Conservation (phyloP, 1,140 invertebrate species). For the Drosophila kanapiae region DNA sequence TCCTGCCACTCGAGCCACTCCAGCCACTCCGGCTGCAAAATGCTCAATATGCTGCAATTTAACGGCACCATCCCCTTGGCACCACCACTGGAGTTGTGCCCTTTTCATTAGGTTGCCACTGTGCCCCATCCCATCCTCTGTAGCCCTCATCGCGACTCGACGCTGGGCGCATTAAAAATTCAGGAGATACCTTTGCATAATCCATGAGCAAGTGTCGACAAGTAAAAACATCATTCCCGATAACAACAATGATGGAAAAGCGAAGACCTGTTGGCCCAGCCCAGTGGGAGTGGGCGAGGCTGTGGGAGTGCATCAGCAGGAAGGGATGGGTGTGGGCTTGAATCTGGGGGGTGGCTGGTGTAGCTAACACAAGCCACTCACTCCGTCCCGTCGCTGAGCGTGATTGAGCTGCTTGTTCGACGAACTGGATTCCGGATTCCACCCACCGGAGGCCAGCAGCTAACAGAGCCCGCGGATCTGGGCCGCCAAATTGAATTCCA, state of each 20-base stretch:
- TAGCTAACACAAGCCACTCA: constrained; percentile 44
- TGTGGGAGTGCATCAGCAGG: constrained; percentile 6
- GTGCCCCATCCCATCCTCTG: constrained; percentile 6
- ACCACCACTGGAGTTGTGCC: constrained; percentile 19
- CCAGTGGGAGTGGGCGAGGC: constrained; percentile 18
- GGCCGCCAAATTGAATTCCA: constrained; percentile 73
- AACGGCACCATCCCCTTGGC: constrained; percentile 29
- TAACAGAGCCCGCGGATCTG: constrained; percentile 38
- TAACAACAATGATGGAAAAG: constrained; percentile 60
- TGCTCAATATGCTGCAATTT: constrained; percentile 83
- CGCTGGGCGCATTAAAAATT: constrained; percentile 77
- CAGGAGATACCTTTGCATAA: constrained; percentile 83
- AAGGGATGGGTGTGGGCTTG: neutral
- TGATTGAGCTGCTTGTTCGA: constrained; percentile 78
- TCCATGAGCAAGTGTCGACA: constrained; percentile 84
- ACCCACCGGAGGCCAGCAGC: constrained; percentile 47
- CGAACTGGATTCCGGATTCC: constrained; percentile 38
- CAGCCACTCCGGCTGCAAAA: constrained; percentile 40
- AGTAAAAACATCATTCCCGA: constrained; percentile 83
- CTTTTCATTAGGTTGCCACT: constrained; percentile 68
- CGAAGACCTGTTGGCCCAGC: constrained; percentile 74
- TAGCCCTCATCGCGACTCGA: constrained; percentile 66
- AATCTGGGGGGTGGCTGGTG: constrained; percentile 7
- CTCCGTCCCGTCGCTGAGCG: constrained; percentile 46
- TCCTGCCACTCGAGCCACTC: neutral